Percentiles rank a stretch among this genome's conserved stretches.
Conservation (phyloP, 2,797 vertebrate genomes). For the Channallabes apus region DNA sequence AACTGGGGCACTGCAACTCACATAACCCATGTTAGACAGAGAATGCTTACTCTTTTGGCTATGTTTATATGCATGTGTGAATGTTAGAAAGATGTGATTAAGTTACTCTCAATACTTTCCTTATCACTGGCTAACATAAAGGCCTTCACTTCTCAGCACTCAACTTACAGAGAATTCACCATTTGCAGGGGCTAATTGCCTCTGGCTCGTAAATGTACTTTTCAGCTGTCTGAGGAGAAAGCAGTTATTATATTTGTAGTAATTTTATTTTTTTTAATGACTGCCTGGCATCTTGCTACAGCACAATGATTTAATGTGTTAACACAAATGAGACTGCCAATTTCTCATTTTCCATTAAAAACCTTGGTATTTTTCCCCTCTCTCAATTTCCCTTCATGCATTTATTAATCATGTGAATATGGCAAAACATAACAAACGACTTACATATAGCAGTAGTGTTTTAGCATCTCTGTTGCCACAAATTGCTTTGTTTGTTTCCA, state of each 20-base stretch:
- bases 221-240: conserved; percentile 49
- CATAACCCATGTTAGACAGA: conserved; percentile 21
- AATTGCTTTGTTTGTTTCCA: conserved; percentile 33
- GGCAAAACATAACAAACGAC: conserved; percentile 38
- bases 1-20: conserved; percentile 37
- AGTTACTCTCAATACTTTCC: conserved; percentile 49
- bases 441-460: conserved; percentile 8
- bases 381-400: conserved; percentile 25
- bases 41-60: conserved; percentile 13
- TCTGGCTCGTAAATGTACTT: conserved; percentile 56
- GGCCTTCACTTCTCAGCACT: conserved; percentile 57
- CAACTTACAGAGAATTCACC: conserved; percentile 58
- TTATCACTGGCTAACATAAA: conserved; percentile 74
- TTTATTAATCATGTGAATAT: conserved; percentile 46
- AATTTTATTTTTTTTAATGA: conserved; percentile 59
- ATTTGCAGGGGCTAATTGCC: conserved; percentile 68
- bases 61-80: conserved; percentile 22
- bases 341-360: conserved; percentile 54
- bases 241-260: conserved; percentile 58
- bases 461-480: conserved; percentile 1
- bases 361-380: conserved; percentile 5
- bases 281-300: conserved; percentile 54
- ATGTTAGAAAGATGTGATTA: conserved; percentile 34
- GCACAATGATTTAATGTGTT: conserved; percentile 59
- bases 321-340: conserved; percentile 48